phyloP scores from a whole-genome alignment of 2,888 invertebrate genomes.

The Deroplatys truncata region DNA sequence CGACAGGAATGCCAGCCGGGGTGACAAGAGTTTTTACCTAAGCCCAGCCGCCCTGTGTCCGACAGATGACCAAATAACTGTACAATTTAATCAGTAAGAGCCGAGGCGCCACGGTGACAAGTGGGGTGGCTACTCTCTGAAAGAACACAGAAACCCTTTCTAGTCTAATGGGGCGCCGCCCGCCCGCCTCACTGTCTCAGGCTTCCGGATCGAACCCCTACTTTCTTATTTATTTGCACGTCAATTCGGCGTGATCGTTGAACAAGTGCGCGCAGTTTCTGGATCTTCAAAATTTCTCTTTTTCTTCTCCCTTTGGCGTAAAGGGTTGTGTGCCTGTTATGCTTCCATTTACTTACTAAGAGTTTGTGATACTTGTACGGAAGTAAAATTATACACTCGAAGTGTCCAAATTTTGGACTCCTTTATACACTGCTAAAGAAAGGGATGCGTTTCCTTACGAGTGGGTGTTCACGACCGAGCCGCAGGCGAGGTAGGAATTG shows the following conservation, averaged over 20 bases:
- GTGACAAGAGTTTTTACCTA: not conserved
- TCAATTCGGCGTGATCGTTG: not conserved
- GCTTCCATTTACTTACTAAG: too few relatives aligned
- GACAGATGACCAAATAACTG: not conserved
- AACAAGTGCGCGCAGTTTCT: too few relatives aligned
- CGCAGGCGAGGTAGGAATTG: too few relatives aligned
- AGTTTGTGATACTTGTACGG: too few relatives aligned
- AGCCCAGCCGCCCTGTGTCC: not conserved
- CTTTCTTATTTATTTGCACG: not conserved
- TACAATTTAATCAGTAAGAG: not conserved
- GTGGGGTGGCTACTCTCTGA: not conserved
- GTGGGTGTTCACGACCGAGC: too few relatives aligned
- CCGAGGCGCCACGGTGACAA: not conserved
- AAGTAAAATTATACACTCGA: too few relatives aligned
- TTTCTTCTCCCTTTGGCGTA: too few relatives aligned
- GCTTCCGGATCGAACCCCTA: not conserved
- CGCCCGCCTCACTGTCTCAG: not conserved
- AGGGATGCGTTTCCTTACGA: too few relatives aligned
- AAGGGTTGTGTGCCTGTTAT: too few relatives aligned
- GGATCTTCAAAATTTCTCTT: too few relatives aligned
- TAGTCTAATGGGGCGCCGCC: not conserved
- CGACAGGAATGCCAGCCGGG: not conserved
- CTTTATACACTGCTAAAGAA: too few relatives aligned
- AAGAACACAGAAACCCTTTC: not conserved
- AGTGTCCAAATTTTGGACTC: too few relatives aligned